These are phyloP conservation scores for Xenops minutus DNA, from an alignment of 2,797 vertebrate genomes.

Conservation along the genomic window DNA sequence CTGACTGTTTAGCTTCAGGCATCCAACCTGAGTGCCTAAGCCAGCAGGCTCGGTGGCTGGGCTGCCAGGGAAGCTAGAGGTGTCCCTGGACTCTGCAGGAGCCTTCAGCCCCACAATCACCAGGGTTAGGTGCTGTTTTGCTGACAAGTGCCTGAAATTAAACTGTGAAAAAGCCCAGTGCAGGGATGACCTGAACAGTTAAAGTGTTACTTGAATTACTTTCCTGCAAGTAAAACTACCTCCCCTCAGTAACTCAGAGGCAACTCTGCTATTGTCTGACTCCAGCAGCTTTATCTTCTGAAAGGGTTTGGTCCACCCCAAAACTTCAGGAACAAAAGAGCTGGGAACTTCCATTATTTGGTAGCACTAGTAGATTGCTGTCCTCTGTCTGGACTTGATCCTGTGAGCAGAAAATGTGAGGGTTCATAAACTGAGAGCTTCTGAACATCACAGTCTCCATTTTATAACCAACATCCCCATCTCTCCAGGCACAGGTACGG, in stretches of 20 bases:
- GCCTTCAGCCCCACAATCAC: not conserved
- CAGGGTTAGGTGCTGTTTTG: too few relatives aligned
- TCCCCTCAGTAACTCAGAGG: not conserved
- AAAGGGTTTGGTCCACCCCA: not conserved
- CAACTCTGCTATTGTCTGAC: not conserved
- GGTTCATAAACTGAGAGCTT: not conserved
- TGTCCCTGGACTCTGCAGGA: not conserved
- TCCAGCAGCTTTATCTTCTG: not conserved
- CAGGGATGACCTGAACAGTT: not conserved
- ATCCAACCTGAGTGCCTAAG: not conserved
- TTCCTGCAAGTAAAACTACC: not conserved
- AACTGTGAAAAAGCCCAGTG: not conserved
- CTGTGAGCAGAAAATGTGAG: not conserved
- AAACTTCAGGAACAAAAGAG: not conserved
- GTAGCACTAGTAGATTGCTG: not conserved
- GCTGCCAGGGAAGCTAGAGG: not conserved
- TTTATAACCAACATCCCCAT: not conserved
- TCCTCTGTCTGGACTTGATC: not conserved
- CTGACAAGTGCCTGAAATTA: not conserved
- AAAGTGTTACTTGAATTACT: accelerated
- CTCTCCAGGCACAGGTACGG: not conserved
- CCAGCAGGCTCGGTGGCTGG: not conserved
- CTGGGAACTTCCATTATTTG: not conserved
- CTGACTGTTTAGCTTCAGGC: not conserved
- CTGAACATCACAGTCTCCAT: not conserved